phyloP scores from a whole-genome alignment of 2,888 invertebrate species.

The Arge pagana region DNA sequence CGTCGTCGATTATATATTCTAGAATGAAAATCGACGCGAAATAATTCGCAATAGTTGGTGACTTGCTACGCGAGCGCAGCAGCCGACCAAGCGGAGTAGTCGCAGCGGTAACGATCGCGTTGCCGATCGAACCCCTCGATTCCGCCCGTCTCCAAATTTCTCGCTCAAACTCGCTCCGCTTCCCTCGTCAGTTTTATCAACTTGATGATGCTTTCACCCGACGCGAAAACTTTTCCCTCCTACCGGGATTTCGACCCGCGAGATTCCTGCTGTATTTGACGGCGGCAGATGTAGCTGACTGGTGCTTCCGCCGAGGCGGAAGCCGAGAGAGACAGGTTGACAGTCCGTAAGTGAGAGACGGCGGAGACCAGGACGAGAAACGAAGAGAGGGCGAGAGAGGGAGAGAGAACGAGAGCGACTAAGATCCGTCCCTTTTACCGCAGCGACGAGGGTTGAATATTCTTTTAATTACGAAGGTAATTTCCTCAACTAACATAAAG shows the following conservation, averaged over 20 bases:
- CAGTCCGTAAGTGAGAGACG: neutral
- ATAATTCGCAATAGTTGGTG: no score
- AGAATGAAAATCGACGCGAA: no score
- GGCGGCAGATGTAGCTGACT: slow-evolving; percentile 27
- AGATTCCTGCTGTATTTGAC: slow-evolving; percentile 12
- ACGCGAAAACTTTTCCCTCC: neutral
- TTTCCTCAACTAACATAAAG: slow-evolving; percentile 25
- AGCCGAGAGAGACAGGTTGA: slow-evolving; percentile 10
- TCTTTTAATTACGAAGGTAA: slow-evolving; percentile 30
- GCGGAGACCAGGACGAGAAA: neutral
- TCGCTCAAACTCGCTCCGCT: no score
- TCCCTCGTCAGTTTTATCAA: no score
- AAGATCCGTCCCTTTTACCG: slow-evolving; percentile 17
- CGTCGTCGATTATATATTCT: no score
- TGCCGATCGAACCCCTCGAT: no score
- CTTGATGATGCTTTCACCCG: no score
- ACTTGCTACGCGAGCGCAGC: no score
- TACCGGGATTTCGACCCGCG: slow-evolving; percentile 23
- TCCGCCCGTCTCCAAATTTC: no score
- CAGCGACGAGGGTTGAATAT: slow-evolving; percentile 24
- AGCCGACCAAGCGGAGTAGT: no score
- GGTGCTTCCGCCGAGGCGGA: slow-evolving; percentile 2
- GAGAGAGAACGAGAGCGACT: slow-evolving; percentile 3
- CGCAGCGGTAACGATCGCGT: no score
- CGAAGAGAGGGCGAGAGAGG: neutral